phyloP scores from a whole-genome alignment of 2,113 vertebrate genomes.

The Meleagris gallopavo region DNA sequence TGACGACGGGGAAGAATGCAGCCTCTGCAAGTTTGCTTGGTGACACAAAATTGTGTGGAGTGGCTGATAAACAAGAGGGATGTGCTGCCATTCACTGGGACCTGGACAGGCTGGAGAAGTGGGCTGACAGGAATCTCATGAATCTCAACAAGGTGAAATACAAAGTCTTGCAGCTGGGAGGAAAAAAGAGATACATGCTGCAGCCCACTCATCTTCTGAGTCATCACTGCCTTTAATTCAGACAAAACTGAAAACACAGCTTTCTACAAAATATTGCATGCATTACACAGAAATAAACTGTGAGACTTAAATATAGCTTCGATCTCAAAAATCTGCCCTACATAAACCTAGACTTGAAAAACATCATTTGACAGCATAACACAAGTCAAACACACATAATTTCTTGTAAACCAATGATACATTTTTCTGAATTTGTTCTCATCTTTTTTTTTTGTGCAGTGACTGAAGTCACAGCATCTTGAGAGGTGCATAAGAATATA shows the following conservation, averaged over 20 bases:
- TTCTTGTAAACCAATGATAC: neutral
- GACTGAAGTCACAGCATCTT: too few species aligned
- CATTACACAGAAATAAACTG: accelerated
- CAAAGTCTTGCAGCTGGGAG: neutral
- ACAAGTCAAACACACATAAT: neutral
- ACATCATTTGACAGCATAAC: neutral
- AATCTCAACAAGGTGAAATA: neutral
- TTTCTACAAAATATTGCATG: neutral
- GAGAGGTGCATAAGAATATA: too few species aligned
- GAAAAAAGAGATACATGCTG: neutral
- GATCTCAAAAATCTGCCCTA: neutral
- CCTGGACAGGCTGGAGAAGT: neutral
- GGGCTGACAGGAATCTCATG: neutral
- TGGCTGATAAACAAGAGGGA: neutral
- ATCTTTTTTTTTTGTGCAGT: neutral
- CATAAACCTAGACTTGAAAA: neutral
- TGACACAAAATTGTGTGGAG: neutral
- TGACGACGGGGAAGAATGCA: neutral
- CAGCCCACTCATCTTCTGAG: neutral
- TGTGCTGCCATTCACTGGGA: neutral
- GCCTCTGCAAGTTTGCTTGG: neutral
- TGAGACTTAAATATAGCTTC: neutral
- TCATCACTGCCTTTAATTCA: neutral
- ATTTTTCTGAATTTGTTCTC: neutral
- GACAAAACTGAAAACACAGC: neutral